Evolutionary conservation across 1,140 invertebrate species (phyloP).

Genomic region (Apis florea): DNA sequence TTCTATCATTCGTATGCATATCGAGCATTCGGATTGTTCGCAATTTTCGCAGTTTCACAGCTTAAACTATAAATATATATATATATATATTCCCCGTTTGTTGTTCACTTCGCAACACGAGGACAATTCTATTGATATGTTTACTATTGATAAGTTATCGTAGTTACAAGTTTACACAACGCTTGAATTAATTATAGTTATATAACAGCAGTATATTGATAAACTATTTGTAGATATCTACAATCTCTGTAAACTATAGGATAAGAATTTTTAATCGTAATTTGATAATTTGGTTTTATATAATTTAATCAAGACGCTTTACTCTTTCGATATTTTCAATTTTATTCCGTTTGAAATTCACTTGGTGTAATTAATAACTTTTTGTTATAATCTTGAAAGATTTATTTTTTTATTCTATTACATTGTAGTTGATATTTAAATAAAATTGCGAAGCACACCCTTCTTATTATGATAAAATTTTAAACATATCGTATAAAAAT

Average conservation of each 20-base stretch:
- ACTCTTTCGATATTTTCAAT: neutral
- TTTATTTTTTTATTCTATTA: no score
- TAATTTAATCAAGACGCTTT: no score
- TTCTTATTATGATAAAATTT: neutral
- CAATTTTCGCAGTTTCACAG: conserved; percentile 13
- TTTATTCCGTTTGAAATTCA: neutral
- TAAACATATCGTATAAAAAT: conserved; percentile 17
- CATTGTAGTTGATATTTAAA: neutral
- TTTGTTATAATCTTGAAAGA: neutral
- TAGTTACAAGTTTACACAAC: neutral
- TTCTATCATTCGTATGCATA: conserved; percentile 19
- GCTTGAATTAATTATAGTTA: conserved; percentile 6
- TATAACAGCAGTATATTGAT: neutral
- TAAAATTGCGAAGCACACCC: neutral
- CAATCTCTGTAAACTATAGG: neutral
- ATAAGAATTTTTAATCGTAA: neutral
- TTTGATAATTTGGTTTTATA: neutral
- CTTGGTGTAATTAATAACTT: neutral
- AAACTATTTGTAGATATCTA: neutral
- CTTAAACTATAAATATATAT: neutral
- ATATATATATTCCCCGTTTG: neutral
- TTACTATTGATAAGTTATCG: neutral
- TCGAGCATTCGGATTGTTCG: neutral
- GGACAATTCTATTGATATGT: neutral
- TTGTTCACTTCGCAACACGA: neutral